Evolutionary conservation across 2,113 vertebrate genomes (phyloP).

Genomic region (Thalassarche chlororhynchos): DNA sequence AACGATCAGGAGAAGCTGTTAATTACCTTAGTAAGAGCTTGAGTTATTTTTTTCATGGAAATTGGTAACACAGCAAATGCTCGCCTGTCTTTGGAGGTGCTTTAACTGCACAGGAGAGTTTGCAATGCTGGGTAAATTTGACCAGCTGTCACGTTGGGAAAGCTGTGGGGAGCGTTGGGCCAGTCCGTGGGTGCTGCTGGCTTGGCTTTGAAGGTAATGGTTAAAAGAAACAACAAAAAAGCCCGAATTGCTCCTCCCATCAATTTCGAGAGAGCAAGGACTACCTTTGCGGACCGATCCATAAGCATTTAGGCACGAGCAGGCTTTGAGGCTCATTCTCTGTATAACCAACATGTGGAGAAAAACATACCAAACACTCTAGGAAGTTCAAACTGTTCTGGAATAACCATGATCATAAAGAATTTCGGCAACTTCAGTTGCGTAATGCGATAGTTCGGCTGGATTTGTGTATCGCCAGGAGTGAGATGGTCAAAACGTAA

Average conservation of each 20-base stretch:
- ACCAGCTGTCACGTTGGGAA: neutral
- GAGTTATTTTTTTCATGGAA: neutral
- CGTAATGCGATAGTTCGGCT: neutral
- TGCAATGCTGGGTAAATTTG: neutral
- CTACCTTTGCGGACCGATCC: neutral
- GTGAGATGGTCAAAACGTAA: neutral
- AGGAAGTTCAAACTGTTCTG: neutral
- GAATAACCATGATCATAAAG: neutral
- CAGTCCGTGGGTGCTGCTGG: rapidly evolving
- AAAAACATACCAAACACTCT: neutral
- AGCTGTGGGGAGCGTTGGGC: neutral
- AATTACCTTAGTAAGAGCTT: neutral
- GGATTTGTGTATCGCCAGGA: neutral
- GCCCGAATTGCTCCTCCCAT: neutral
- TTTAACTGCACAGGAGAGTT: conserved; percentile 3
- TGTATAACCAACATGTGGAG: neutral
- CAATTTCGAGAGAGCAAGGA: neutral
- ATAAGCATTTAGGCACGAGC: neutral
- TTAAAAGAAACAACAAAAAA: neutral
- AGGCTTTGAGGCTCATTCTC: neutral
- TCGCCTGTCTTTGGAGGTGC: neutral
- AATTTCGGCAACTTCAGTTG: neutral
- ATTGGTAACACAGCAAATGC: neutral
- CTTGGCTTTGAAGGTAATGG: neutral
- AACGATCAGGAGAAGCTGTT: neutral